Percentiles rank a stretch among this genome's conserved stretches.
These are phyloP conservation scores for Amitus sp. DNA, from an alignment of 2,888 invertebrate genomes.

Conservation along the genomic window DNA sequence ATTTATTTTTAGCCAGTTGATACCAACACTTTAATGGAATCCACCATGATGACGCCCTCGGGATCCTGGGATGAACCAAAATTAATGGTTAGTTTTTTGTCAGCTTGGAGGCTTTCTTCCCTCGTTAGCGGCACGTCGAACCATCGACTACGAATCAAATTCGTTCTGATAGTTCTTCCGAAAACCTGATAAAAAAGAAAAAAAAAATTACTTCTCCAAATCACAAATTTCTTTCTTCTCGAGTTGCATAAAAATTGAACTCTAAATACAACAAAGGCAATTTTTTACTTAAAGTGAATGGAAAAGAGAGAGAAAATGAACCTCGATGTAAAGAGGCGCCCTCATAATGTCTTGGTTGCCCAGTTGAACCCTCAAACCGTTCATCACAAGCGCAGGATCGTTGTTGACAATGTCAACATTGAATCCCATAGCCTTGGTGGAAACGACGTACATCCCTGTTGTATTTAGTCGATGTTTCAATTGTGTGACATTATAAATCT, in stretches of 20 bases:
- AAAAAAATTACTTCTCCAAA: too few relatives aligned
- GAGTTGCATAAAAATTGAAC: too few relatives aligned
- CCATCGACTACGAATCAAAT: conserved; percentile 85
- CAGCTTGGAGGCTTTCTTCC: conserved; percentile 92
- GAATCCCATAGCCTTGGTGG: conserved; percentile 91
- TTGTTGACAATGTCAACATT: conserved; percentile 87
- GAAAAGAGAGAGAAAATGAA: conserved; percentile 54
- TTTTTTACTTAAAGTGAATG: too few relatives aligned
- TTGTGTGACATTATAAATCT: conserved; percentile 85
- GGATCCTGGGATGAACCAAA: conserved; percentile 89
- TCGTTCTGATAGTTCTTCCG: conserved; percentile 79
- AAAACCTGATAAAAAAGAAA: conserved; percentile 68
- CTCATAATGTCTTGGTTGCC: conserved; percentile 85
- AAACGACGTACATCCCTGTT: conserved; percentile 90
- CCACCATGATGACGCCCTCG: conserved; percentile 90
- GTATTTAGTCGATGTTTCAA: conserved; percentile 91
- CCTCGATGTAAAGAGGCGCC: conserved; percentile 81
- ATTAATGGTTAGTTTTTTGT: conserved; percentile 85
- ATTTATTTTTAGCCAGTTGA: not conserved
- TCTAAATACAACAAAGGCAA: too few relatives aligned
- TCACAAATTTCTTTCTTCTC: too few relatives aligned
- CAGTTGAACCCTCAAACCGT: conserved; percentile 85
- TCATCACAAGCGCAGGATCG: conserved; percentile 89
- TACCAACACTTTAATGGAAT: conserved; percentile 85
- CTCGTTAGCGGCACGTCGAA: conserved; percentile 94